Conservation (phyloP, 2,888 invertebrate genomes). For the Malachius bipustulatus region DNA sequence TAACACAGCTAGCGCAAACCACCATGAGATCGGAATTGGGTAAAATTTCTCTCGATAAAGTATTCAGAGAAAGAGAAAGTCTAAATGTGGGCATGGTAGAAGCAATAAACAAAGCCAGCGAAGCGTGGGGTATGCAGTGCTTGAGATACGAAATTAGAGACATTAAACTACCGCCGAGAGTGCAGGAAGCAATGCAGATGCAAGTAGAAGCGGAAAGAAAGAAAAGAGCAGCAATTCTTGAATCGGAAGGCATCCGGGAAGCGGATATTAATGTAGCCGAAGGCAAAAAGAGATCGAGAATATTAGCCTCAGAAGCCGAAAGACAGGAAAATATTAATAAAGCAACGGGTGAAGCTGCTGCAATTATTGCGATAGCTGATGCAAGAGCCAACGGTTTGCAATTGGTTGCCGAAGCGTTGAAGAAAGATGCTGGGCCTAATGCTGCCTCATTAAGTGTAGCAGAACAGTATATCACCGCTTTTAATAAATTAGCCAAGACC, state of each 20-base stretch:
- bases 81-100: slow-evolving; percentile 91
- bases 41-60: slow-evolving; percentile 91
- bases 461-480: slow-evolving; percentile 92
- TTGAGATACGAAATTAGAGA: slow-evolving; percentile 90
- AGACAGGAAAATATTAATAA: slow-evolving; percentile 89
- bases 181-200: slow-evolving; percentile 99
- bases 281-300: slow-evolving; percentile 82
- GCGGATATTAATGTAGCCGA: slow-evolving; percentile 97
- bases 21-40: slow-evolving; percentile 99
- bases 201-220: slow-evolving; percentile 97
- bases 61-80: slow-evolving; percentile 92
- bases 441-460: slow-evolving; percentile 89
- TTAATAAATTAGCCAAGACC: slow-evolving; percentile 82
- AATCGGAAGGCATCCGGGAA: slow-evolving; percentile 87
- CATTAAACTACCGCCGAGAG: slow-evolving; percentile 76
- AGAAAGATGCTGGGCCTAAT: slow-evolving; percentile 54
- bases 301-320: slow-evolving; percentile 90
- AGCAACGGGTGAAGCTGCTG: slow-evolving; percentile 85
- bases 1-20: slow-evolving; percentile 97
- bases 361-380: slow-evolving; percentile 80
- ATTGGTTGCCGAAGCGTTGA: slow-evolving; percentile 58
- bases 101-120: slow-evolving; percentile 94
- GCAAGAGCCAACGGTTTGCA: slow-evolving; percentile 78
- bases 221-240: slow-evolving; percentile 91
- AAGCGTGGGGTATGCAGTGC: slow-evolving; percentile 96